phyloP scores from a whole-genome alignment of 2,113 vertebrate genomes.

The Gadus chalcogrammus region DNA sequence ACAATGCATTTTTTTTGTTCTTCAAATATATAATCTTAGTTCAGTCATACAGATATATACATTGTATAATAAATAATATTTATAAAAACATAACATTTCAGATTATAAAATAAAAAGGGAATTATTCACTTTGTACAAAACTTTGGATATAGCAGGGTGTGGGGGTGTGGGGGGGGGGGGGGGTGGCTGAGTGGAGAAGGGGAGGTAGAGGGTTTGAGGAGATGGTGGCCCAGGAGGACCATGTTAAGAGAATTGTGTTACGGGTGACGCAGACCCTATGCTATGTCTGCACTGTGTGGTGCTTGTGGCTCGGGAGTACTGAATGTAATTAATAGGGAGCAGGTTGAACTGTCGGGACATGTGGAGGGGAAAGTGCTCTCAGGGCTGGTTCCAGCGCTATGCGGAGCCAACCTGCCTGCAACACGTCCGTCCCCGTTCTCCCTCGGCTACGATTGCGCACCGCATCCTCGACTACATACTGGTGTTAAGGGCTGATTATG shows the following conservation, averaged over 20 bases:
- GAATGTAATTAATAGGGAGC: constrained; percentile 63
- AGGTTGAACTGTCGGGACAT: constrained; percentile 61
- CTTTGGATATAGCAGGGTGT: constrained; percentile 92
- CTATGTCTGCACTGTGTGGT: constrained; percentile 35
- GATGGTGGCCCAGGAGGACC: neutral
- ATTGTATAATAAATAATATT: constrained; percentile 99
- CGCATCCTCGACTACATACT: constrained; percentile 4
- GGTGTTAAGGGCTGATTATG: neutral
- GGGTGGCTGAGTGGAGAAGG: constrained; percentile 39
- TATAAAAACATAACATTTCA: constrained; percentile 99
- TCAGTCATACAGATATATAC: constrained; percentile 99
- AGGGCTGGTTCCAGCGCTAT: constrained; percentile 28
- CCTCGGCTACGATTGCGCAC: neutral
- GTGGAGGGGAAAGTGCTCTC: constrained; percentile 51
- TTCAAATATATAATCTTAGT: constrained; percentile 99
- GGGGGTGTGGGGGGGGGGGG: constrained; percentile 41
- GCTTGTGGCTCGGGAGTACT: constrained; percentile 46
- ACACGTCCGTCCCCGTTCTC: constrained; percentile 14
- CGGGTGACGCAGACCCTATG: too few relatives aligned
- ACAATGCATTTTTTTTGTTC: constrained; percentile 73
- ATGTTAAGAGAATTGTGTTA: too few relatives aligned
- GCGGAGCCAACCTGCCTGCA: constrained; percentile 27
- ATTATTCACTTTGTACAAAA: constrained; percentile 96
- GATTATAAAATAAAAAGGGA: constrained; percentile 99
- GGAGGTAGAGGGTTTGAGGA: constrained; percentile 30